Base-by-base conservation (phyloP, 2,888 invertebrate genomes). In the Metopia argyrocephala region DNA sequence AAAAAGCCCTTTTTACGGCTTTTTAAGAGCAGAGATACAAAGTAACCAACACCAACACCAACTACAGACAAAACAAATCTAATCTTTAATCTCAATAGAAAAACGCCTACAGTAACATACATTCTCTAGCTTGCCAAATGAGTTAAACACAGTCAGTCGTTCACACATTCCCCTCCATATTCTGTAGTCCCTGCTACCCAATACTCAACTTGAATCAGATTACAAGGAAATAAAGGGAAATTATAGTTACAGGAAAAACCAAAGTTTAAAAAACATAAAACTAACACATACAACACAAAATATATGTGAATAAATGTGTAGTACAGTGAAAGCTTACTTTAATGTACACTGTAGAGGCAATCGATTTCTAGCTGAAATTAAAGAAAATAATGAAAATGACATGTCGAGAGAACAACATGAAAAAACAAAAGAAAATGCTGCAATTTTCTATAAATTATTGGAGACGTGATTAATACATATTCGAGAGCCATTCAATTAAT, bases 341-440 rank as follows among this genome's bases (percentile, higher is more conserved):
- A n/a, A n/a, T n/a, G n/a, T n/a, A n/a, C n/a, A n/a, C n/a, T n/a
- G n/a, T n/a, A n/a, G n/a, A n/a, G n/a, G n/a, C n/a, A n/a, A n/a
- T n/a, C n/a, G n/a, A n/a, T n/a, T n/a, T n/a, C n/a, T n/a, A n/a
- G n/a, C n/a, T n/a, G 38, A 38, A 9, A 31, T 3, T 3, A 38
- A 38, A 38, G 64, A 61, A 31, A 48, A 75, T n/a, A 75, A 66
- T 75, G 65, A 70, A 62, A 76, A 25, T 76, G 54, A 71, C 76
- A 79, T 79, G 66, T 74, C 45, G 52, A 31, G 64, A 74, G 74
- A 64, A 69, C n/a, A n/a, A 71, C 76, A 79, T 79, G 66, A 69
- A 38, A 45, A 31, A 57, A 74, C 74, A 64, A 69, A 52, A 64
- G 56, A 57, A 64, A 50, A 71, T 31, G 61, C 9, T 59, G 38